Base-by-base conservation (phyloP, 2,888 invertebrate species). In the Volucella inflata region DNA sequence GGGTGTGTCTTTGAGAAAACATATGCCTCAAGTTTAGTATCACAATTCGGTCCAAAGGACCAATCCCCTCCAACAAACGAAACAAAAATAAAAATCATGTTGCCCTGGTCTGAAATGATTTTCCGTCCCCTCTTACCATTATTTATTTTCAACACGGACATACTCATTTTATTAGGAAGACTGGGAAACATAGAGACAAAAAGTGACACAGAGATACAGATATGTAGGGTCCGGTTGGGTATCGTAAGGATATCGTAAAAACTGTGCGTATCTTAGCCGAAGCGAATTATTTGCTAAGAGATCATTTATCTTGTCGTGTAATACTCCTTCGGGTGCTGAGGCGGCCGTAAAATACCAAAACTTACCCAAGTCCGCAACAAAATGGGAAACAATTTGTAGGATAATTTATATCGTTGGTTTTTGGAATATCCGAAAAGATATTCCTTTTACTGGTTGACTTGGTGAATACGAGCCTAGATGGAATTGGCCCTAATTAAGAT, bases 291-390 rank as follows among this genome's bases (percentile, higher is more conserved):
- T 65, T 71, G 70, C 51, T 50, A 55, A 8, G 68, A 72, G 74
- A 75, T 84, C 80, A 80, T 84, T 84, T 84, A 80, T 84, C 84
- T 84, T 67, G 42, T 75, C 50, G 59, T 75, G 60, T 51, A 53
- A 68, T 74, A 78, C 42, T 84, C 80, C 80, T 84, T 80, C 59
- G 70, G 84, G 71, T 80, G 60, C 64, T 75, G 30, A 30, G 6
- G 30, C 21, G 36, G 44, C 12, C 36, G 30, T 71, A 64, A 72
- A 68, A 60, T 72, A 46, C 10, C 12, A 44, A 16, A 51, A 51
- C 60, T 16, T 57, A 48, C 16, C 14, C 38, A 3, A 44, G 2
- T 14, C 12, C 16, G n/a, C 38, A 55, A 48, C 21, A 36, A 38
- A 40, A 44, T 14, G n/a, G 8, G 40, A 55, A 67, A 44, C 38